Percentiles rank a stretch among this genome's conserved stretches.
phyloP scores from a whole-genome alignment of 2,888 invertebrate species.

The Drosophila melanosoma region DNA sequence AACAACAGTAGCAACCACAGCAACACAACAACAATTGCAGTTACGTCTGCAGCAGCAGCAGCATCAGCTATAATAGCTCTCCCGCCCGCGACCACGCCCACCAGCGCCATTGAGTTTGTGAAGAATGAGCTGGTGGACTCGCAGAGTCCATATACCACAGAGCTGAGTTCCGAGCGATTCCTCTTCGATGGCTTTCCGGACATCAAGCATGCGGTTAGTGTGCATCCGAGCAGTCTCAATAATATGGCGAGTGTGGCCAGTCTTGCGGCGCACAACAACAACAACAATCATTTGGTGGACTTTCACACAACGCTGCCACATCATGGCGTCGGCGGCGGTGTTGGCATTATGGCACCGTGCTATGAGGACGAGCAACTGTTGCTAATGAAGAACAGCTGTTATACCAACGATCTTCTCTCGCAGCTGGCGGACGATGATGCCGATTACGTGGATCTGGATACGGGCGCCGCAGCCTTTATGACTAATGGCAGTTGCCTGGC shows the following conservation, averaged over 20 bases:
- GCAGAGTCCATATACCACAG: slow-evolving; percentile 84
- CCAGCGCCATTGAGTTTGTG: slow-evolving; percentile 83
- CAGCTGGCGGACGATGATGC: slow-evolving; percentile 82
- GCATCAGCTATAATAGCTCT: slow-evolving; percentile 5
- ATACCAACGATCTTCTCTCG: slow-evolving; percentile 82
- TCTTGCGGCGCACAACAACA: slow-evolving; percentile 60
- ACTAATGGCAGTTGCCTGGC: slow-evolving; percentile 84
- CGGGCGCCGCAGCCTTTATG: slow-evolving; percentile 83
- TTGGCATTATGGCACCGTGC: slow-evolving; percentile 75
- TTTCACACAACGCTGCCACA: slow-evolving; percentile 63
- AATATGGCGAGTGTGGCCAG: slow-evolving; percentile 67
- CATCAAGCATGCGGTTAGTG: slow-evolving; percentile 83
- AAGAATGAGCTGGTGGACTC: slow-evolving; percentile 84
- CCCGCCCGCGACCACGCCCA: slow-evolving; percentile 67
- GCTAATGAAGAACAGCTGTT: slow-evolving; percentile 82
- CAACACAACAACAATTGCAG: slow-evolving; percentile 15
- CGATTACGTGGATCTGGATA: slow-evolving; percentile 85
- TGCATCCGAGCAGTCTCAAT: slow-evolving; percentile 74
- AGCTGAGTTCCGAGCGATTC: slow-evolving; percentile 84
- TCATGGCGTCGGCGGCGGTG: slow-evolving; percentile 61
- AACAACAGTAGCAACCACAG: slow-evolving; percentile 13
- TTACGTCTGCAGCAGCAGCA: slow-evolving; percentile 2
- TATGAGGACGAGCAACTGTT: slow-evolving; percentile 82
- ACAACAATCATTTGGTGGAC: slow-evolving; percentile 71
- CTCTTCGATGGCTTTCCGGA: slow-evolving; percentile 84